Conservation (phyloP, 2,888 invertebrate genomes). For the Drosophila setosimentum region DNA sequence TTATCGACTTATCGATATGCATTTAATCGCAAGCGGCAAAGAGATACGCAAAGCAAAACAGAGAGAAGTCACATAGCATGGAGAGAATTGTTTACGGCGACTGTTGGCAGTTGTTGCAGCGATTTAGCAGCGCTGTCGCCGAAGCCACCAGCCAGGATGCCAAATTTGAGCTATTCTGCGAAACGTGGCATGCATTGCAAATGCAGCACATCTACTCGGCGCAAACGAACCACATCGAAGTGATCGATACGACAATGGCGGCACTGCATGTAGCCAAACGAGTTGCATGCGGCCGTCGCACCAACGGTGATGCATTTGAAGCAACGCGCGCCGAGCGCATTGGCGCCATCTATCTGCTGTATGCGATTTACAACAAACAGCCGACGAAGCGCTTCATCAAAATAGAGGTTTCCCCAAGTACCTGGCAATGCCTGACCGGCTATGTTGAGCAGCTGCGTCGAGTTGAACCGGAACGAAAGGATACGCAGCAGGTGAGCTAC, state of each 20-base stretch:
- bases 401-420: conserved; percentile 66
- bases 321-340: conserved; percentile 60
- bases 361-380: conserved; percentile 81
- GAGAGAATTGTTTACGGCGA: conserved; percentile 53
- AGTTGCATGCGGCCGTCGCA: conserved; percentile 59
- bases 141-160: conserved; percentile 26
- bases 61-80: conserved; percentile 27
- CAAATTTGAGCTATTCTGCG: conserved; percentile 72
- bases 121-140: conserved; percentile 31
- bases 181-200: conserved; percentile 70
- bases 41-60: neutral
- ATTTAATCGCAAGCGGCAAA: neutral
- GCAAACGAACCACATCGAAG: conserved; percentile 72
- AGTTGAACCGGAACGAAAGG: conserved; percentile 16
- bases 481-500: conserved; percentile 64
- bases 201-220: conserved; percentile 78
- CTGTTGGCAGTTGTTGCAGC: conserved; percentile 60
- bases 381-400: conserved; percentile 80
- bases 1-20: neutral
- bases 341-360: conserved; percentile 77
- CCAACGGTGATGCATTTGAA: conserved; percentile 37
- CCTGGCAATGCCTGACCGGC: conserved; percentile 66
- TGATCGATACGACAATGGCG: conserved; percentile 76
- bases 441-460: conserved; percentile 53
- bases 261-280: conserved; percentile 73